Percentiles rank a stretch among this genome's conserved stretches.
Evolutionary conservation across 2,797 vertebrate species (phyloP).

Genomic region (Malacoctenus gilli): DNA sequence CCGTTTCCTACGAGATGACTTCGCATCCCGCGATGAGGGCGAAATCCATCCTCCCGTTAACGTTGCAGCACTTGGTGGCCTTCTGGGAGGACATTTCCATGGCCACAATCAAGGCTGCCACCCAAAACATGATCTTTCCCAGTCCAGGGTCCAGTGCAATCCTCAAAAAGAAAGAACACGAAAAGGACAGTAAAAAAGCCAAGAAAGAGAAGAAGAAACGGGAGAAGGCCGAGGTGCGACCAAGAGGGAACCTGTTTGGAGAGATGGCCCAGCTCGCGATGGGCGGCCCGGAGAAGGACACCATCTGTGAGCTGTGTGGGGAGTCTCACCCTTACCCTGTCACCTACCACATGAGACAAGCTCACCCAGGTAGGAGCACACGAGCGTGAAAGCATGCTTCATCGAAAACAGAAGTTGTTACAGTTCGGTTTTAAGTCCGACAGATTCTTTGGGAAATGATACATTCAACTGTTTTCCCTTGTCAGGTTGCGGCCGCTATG

Average conservation of each 20-base stretch:
- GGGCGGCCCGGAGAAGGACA: slow-evolving; percentile 98
- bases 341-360: slow-evolving; percentile 98
- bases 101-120: slow-evolving; percentile 98
- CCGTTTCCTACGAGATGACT: slow-evolving; percentile 85
- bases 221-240: slow-evolving; percentile 93
- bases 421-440: too few species aligned
- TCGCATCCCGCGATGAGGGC: slow-evolving; percentile 86
- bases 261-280: slow-evolving; percentile 99
- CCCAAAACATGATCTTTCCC: slow-evolving; percentile 99
- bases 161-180: slow-evolving; percentile 95
- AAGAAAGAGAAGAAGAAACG: slow-evolving; percentile 99
- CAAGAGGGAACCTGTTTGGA: slow-evolving; percentile 96
- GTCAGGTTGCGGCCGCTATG: slow-evolving; percentile 96
- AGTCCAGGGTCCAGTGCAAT: slow-evolving; percentile 98
- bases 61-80: slow-evolving; percentile 95
- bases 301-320: slow-evolving; percentile 97
- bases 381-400: not conserved
- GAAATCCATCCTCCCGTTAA: slow-evolving; percentile 94
- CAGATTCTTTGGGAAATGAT: too few species aligned
- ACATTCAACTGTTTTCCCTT: too few species aligned
- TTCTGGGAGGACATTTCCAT: slow-evolving; percentile 99
- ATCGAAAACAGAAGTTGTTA: too few species aligned
- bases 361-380: slow-evolving; percentile 90
- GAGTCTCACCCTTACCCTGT: slow-evolving; percentile 98
- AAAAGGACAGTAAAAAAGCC: slow-evolving; percentile 93